Base-by-base conservation (phyloP, 2,797 vertebrate genomes). In the Rhinatrema bivittatum region DNA sequence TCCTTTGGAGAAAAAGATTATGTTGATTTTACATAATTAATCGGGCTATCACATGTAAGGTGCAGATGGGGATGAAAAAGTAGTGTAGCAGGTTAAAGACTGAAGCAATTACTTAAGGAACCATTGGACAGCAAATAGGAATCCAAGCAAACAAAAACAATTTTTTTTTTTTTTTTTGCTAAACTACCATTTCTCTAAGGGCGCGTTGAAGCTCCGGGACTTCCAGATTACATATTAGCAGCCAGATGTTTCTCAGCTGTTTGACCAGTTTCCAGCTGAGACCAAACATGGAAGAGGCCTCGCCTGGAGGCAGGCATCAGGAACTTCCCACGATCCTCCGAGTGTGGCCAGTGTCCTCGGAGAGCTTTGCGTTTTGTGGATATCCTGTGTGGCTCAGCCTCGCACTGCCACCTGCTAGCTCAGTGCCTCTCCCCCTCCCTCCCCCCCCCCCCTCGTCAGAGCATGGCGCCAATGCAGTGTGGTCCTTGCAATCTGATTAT, bases 211-310 rank as follows among this genome's bases (percentile, higher is more conserved):
- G 50, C 61, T 65, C 61, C 54, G 22, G 65, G 60, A 55, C 60
- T 72, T 66, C 70, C 67, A 75, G 66, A 64, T 74, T 29, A 60
- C 53, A 55, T 40, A 50, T 70, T 62, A 70, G 65, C 60, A 0
- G 55, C 67, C 78, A 81, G 76, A 79, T 79, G 76, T 78, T 70
- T 54, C 57, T 73, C 69, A 76, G 72, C 70, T 76, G 74, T 23
- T 60, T 65, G 53, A 53, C 45, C 41, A 51, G 11, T 50, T 65
- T 73, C 72, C 68, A 79, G 68, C 70, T 62, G 67, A 70, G 67
- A 40, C 56, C 46, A 19, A 65, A 70, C 62, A 53, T 39, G 36
- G 24, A 2, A 16, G 65, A 53, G 69, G 50, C 66, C 56, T 58
- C 38, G 53, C 62, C 56, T 57, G 25, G 33, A 57, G 56, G n/a